These are phyloP conservation scores for Limnephilus marmoratus DNA, from an alignment of 2,888 invertebrate species.

Conservation along the genomic window DNA sequence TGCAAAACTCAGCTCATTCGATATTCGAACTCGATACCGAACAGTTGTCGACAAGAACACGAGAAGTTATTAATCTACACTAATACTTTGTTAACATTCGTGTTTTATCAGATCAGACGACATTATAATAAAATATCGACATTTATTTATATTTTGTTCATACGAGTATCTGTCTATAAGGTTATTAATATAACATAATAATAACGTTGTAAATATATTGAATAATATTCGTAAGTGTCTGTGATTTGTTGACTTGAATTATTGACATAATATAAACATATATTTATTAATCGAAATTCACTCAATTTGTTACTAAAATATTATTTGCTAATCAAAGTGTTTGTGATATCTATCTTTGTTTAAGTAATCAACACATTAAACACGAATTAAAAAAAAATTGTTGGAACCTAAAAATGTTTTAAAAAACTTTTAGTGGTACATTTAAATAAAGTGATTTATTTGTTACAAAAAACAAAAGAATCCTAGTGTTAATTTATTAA, in stretches of 20 bases:
- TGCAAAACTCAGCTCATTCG: constrained; percentile 14
- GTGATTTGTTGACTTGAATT: too few relatives aligned
- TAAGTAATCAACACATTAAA: too few relatives aligned
- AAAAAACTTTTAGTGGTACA: background rate
- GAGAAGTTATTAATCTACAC: background rate
- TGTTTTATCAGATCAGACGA: background rate
- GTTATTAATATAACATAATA: background rate
- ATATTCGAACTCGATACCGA: background rate
- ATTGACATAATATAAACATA: too few relatives aligned
- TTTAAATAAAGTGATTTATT: background rate
- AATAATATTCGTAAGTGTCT: too few relatives aligned
- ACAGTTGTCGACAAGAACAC: background rate
- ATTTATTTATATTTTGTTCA: background rate
- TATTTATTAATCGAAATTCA: too few relatives aligned
- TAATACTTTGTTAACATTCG: background rate
- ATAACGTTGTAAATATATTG: too few relatives aligned
- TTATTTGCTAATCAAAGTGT: too few relatives aligned
- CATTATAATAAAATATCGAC: too few relatives aligned
- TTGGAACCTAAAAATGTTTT: too few relatives aligned
- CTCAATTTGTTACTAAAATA: too few relatives aligned
- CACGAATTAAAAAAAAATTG: too few relatives aligned
- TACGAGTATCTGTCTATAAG: background rate
- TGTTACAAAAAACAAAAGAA: background rate
- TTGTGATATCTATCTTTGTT: too few relatives aligned
- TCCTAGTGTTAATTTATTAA: background rate